A percentile compares a stretch with the other conserved stretches of the same genome.
Conservation (phyloP, 2,888 invertebrate species). For the Drosophila anceps region DNA sequence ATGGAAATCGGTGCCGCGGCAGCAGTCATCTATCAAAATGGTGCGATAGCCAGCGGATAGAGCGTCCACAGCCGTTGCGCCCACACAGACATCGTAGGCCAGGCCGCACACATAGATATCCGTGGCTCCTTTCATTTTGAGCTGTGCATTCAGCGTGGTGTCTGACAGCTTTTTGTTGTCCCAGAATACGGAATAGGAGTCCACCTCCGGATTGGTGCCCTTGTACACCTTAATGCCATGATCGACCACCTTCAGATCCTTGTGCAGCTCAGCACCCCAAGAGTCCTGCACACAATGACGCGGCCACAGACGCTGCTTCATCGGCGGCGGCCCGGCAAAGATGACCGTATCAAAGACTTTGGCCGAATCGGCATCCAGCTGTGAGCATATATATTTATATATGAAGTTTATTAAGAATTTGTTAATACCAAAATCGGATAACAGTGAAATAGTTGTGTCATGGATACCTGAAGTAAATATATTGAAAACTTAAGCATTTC, state of each 20-base stretch:
- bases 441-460: no score
- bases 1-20: conserved; percentile 93
- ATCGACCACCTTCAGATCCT: conserved; percentile 92
- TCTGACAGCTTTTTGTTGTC: conserved; percentile 97
- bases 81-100: conserved; percentile 98
- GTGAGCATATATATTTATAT: background rate
- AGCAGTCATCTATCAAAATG: conserved; percentile 95
- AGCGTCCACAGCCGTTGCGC: conserved; percentile 94
- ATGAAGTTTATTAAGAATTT: no score
- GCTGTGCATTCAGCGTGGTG: conserved; percentile 92
- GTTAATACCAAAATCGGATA: no score
- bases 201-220: conserved; percentile 97
- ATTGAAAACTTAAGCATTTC: no score
- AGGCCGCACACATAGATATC: conserved; percentile 98
- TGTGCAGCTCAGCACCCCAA: conserved; percentile 97
- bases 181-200: conserved; percentile 99
- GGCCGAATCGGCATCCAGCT: conserved; percentile 91
- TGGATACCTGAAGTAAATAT: no score
- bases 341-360: conserved; percentile 96
- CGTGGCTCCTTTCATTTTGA: conserved; percentile 92
- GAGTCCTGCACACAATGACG: conserved; percentile 97
- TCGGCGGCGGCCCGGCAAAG: conserved; percentile 93
- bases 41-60: conserved; percentile 96
- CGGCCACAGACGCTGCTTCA: conserved; percentile 97
- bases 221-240: conserved; percentile 93